Conservation (phyloP, 2,113 vertebrate species). For the Lophochroa leadbeateri region DNA sequence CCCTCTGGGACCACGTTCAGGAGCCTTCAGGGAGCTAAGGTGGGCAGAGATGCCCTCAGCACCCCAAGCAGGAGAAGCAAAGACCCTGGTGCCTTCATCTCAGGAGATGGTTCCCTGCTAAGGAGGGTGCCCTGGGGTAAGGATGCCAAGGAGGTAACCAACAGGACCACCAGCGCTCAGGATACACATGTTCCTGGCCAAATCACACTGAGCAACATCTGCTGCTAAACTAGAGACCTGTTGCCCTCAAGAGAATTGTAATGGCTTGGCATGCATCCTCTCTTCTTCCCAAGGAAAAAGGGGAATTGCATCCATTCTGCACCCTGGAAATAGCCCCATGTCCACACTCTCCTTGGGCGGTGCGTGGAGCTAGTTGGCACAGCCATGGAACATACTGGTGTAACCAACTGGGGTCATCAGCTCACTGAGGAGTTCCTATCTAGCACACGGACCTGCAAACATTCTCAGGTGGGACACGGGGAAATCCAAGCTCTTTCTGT, state of each 20-base stretch:
- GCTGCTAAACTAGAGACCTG: neutral
- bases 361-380: neutral
- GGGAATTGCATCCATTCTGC: neutral
- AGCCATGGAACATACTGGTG: neutral
- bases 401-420: neutral
- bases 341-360: neutral
- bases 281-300: neutral
- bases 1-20: neutral
- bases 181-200: neutral
- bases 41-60: neutral
- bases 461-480: neutral
- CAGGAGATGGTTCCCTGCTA: neutral
- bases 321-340: neutral
- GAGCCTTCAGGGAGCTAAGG: neutral
- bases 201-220: neutral
- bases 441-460: neutral
- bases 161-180: neutral
- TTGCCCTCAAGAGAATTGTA: neutral
- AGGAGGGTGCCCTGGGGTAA: neutral
- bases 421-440: neutral
- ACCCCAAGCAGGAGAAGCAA: neutral
- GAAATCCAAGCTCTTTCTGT: neutral
- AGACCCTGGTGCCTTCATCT: neutral
- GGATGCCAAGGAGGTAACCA: neutral
- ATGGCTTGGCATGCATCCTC: neutral